Percentiles rank a stretch among this genome's conserved stretches.
phyloP scores from a whole-genome alignment of 2,113 vertebrate species.

The Balaenoptera acutorostrata region DNA sequence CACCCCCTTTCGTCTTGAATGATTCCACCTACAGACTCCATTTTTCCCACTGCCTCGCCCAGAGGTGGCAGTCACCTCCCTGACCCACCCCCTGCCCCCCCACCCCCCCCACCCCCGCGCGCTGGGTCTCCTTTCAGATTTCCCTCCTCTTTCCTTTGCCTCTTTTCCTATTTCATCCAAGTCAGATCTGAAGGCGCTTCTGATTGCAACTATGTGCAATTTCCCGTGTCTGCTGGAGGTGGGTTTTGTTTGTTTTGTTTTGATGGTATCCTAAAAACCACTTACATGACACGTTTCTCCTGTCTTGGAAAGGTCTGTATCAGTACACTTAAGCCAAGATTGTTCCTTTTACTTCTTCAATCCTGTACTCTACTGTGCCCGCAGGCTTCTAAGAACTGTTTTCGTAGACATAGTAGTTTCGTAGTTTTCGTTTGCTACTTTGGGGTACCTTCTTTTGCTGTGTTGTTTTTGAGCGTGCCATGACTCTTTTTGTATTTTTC shows the following conservation, averaged over 20 bases:
- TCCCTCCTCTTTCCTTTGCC: not conserved
- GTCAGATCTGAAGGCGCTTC: constrained; percentile 15
- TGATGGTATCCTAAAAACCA: not conserved
- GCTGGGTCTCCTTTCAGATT: not conserved
- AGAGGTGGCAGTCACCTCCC: not conserved
- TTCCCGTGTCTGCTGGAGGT: not conserved
- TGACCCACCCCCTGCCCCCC: not conserved
- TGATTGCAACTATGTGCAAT: not conserved
- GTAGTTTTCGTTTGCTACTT: not conserved
- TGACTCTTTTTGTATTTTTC: not conserved
- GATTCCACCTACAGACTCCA: not conserved
- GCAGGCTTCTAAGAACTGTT: not conserved
- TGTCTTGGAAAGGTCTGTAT: not conserved
- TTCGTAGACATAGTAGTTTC: not conserved
- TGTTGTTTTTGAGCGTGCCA: not conserved
- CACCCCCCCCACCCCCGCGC: too few species aligned
- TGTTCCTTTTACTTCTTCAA: not conserved
- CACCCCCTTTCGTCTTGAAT: not conserved
- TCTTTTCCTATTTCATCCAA: not conserved
- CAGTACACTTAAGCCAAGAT: not conserved
- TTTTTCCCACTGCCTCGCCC: not conserved
- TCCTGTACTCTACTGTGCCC: not conserved
- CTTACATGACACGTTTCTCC: not conserved
- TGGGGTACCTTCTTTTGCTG: not conserved
- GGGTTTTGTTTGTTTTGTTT: not conserved